Evolutionary conservation across 2,888 invertebrate species (phyloP).

Genomic region (Drosophila nr. medialis): DNA sequence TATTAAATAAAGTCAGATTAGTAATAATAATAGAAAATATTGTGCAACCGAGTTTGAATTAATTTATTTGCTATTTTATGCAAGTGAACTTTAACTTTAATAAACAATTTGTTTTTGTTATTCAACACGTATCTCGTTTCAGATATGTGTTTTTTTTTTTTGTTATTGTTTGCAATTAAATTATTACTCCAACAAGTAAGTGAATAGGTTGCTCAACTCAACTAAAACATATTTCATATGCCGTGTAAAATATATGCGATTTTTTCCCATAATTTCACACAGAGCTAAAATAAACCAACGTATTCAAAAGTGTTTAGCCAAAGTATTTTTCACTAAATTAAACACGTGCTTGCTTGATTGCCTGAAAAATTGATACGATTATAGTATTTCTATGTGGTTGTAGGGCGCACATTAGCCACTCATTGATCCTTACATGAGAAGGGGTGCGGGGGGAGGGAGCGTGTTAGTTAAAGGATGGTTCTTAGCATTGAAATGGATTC

Average conservation of each 20-base stretch:
- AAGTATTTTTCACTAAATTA: not conserved
- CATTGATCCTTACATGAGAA: conserved; percentile 46
- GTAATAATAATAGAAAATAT: not conserved
- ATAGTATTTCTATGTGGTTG: conserved; percentile 3
- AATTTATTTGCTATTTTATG: not conserved
- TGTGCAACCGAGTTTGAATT: not conserved
- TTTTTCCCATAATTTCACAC: not conserved
- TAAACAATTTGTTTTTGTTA: not conserved
- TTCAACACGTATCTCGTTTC: too few relatives aligned
- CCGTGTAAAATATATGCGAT: not conserved
- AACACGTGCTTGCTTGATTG: conserved; percentile 10
- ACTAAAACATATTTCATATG: not conserved
- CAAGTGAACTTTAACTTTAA: not conserved
- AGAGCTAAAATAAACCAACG: not conserved
- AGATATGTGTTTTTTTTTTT: too few relatives aligned
- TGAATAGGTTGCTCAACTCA: not conserved
- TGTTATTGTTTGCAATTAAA: not conserved
- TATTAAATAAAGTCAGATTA: not conserved
- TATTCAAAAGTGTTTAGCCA: not conserved
- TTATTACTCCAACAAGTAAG: not conserved
- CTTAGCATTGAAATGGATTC: conserved; percentile 47
- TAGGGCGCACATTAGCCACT: conserved; percentile 15
- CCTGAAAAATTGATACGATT: not conserved
- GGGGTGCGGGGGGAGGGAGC: not conserved
- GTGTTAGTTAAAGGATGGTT: conserved; percentile 15